These are phyloP conservation scores for Erynnis tages DNA, from an alignment of 2,888 invertebrate species.

Conservation along the genomic window DNA sequence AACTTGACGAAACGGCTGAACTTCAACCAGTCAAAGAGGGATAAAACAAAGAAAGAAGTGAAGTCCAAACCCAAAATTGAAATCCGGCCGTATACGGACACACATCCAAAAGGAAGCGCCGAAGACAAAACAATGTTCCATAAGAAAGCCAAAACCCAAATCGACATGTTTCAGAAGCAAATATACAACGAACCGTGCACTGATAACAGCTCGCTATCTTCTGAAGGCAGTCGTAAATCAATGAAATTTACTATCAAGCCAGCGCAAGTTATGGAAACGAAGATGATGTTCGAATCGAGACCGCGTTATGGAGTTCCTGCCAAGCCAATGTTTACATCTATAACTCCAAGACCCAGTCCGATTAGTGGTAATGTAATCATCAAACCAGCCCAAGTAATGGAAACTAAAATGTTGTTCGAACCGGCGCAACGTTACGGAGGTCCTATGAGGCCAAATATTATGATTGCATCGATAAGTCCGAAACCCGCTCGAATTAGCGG, in stretches of 20 bases:
- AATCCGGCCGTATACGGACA: conserved; percentile 69
- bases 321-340: neutral
- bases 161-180: conserved; percentile 76
- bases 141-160: conserved; percentile 70
- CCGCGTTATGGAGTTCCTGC: neutral
- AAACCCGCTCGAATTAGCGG: neutral
- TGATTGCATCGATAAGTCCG: neutral
- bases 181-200: conserved; percentile 69
- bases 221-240: conserved; percentile 34
- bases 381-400: conserved; percentile 44
- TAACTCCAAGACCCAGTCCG: neutral
- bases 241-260: conserved; percentile 13
- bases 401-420: conserved; percentile 65
- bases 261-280: conserved; percentile 55
- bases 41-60: conserved; percentile 45
- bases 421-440: conserved; percentile 32
- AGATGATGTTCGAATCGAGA: conserved; percentile 60
- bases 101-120: conserved; percentile 54
- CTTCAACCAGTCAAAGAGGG: conserved; percentile 63
- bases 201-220: conserved; percentile 60
- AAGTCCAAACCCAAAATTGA: conserved; percentile 63
- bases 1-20: conserved; percentile 64
- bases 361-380: neutral
- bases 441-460: neutral
- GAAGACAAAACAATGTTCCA: conserved; percentile 69